Evolutionary conservation across 2,797 vertebrate genomes (phyloP).

Genomic region (Megalops cyprinoides): DNA sequence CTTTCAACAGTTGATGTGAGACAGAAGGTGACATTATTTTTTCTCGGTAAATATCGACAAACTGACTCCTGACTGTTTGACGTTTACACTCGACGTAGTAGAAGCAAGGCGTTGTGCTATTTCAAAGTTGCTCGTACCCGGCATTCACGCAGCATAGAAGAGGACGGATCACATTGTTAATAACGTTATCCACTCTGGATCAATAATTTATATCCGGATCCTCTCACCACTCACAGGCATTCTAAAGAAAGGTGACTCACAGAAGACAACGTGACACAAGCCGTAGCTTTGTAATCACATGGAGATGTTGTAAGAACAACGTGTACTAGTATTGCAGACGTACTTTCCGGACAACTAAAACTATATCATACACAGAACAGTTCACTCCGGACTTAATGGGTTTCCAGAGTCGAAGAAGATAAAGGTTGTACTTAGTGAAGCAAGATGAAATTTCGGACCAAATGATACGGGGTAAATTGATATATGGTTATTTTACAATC

Average conservation of each 20-base stretch:
- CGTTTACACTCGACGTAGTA: constrained; percentile 57
- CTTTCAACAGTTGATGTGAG: constrained; percentile 42
- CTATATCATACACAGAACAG: constrained; percentile 58
- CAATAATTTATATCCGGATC: constrained; percentile 56
- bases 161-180: constrained; percentile 46
- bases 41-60: background rate
- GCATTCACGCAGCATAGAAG: constrained; percentile 58
- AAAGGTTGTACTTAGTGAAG: constrained; percentile 45
- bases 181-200: constrained; percentile 61
- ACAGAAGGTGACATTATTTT: constrained; percentile 25
- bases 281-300: constrained; percentile 73
- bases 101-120: constrained; percentile 68
- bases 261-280: constrained; percentile 67
- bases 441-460: background rate
- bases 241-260: constrained; percentile 68
- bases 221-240: constrained; percentile 51
- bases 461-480: constrained; percentile 24
- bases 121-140: constrained; percentile 57
- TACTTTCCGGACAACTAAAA: constrained; percentile 73
- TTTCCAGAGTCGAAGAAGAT: constrained; percentile 31
- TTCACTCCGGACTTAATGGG: constrained; percentile 60
- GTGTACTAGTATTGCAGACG: constrained; percentile 79
- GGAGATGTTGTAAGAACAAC: constrained; percentile 61
- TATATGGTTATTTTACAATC: background rate
- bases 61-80: constrained; percentile 28